phyloP scores from a whole-genome alignment of 2,888 invertebrate species.

The Cheilosia urbana region DNA sequence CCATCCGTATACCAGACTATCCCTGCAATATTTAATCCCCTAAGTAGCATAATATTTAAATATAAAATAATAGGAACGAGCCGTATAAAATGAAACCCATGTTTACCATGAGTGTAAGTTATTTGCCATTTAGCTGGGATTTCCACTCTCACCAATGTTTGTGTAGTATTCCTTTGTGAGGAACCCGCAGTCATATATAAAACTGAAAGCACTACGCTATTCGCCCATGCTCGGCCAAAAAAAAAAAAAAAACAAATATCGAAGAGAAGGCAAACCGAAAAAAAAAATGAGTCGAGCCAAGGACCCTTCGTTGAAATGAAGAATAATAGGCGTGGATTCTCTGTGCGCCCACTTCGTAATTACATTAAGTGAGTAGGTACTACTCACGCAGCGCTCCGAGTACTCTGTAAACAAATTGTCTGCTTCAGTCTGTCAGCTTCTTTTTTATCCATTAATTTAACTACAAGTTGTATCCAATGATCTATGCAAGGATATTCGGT shows the following conservation, averaged over 20 bases:
- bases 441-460: conserved; percentile 8
- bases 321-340: conserved; percentile 47
- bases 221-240: conserved; percentile 12
- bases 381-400: conserved; percentile 10
- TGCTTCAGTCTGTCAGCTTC: conserved; percentile 10
- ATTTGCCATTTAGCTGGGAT: conserved; percentile 5
- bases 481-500: not conserved
- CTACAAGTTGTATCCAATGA: not conserved
- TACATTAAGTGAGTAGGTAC: conserved; percentile 40
- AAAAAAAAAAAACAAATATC: conserved; percentile 1
- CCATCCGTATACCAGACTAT: too few species aligned
- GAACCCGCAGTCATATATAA: conserved; percentile 4
- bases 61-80: too few species aligned
- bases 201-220: conserved; percentile 30
- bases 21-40: too few species aligned
- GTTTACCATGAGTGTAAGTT: conserved; percentile 9
- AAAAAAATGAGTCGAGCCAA: conserved; percentile 16
- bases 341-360: conserved; percentile 43
- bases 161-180: conserved; percentile 3
- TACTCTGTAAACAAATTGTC: conserved; percentile 20
- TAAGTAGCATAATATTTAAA: too few species aligned
- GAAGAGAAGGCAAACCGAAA: not conserved
- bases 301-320: conserved; percentile 43
- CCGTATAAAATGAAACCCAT: not conserved
- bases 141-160: not conserved